Conservation (phyloP, 2,797 vertebrate genomes). For the Thamnophis elegans region DNA sequence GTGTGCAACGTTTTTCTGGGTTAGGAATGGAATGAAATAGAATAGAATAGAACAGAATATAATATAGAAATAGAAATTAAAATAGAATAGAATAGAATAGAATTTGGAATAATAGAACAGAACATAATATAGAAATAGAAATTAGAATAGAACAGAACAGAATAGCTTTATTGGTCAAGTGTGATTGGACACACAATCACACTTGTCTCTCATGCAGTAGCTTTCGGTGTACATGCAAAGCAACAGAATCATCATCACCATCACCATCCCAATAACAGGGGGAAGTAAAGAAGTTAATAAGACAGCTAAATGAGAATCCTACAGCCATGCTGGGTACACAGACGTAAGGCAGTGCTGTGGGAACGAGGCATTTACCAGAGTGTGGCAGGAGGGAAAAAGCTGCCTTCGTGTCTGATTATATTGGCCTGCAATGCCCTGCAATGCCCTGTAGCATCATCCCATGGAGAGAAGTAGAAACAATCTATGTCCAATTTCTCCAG, state of each 20-base stretch:
- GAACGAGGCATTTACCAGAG: neutral
- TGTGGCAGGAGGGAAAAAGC: neutral
- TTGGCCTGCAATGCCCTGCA: neutral
- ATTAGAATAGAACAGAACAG: too few relatives aligned
- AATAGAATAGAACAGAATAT: too few relatives aligned
- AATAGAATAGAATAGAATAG: too few relatives aligned
- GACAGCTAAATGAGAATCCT: neutral
- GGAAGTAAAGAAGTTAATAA: neutral
- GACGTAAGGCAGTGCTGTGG: neutral
- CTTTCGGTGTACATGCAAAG: neutral
- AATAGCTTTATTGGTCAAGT: too few relatives aligned
- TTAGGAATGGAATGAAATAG: neutral
- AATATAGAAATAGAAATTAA: too few relatives aligned
- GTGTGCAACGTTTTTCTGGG: neutral
- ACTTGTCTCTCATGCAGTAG: neutral
- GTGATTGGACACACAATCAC: neutral
- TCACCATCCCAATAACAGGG: neutral
- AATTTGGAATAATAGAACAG: too few relatives aligned
- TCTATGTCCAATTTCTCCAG: neutral
- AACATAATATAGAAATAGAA: too few relatives aligned
- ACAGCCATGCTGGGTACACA: neutral
- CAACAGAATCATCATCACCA: neutral
- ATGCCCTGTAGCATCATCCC: neutral
- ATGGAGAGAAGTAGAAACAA: neutral
- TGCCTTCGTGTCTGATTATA: neutral